Evolutionary conservation across 2,888 invertebrate species (phyloP).

Genomic region (Nymphalis polychloros): DNA sequence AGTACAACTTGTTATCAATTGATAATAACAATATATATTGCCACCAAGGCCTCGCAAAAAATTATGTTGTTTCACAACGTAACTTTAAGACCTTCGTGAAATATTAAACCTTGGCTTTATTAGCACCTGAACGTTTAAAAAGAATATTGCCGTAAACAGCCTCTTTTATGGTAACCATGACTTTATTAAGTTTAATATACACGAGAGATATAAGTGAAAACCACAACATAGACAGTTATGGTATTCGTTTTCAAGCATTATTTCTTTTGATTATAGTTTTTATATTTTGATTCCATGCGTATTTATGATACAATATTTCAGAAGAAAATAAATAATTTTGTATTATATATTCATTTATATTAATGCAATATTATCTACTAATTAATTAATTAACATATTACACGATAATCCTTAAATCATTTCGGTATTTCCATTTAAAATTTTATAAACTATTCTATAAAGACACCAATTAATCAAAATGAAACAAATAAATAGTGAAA

Average conservation of each 20-base stretch:
- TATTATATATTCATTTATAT: not conserved
- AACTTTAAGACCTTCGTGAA: constrained; percentile 43
- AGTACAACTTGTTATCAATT: not conserved
- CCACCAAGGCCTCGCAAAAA: constrained; percentile 50
- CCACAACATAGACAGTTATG: constrained; percentile 47
- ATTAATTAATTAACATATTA: not conserved
- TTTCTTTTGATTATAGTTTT: not conserved
- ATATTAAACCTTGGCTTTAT: constrained; percentile 63
- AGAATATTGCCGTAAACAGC: constrained; percentile 62
- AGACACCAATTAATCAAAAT: not conserved
- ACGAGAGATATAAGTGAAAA: no score
- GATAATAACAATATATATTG: constrained; percentile 9
- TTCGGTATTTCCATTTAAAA: not conserved
- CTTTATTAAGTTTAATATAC: constrained; percentile 60
- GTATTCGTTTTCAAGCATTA: not conserved
- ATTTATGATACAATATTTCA: no score
- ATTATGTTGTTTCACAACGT: constrained; percentile 48
- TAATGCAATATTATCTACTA: no score
- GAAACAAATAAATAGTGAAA: constrained; percentile 6
- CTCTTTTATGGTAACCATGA: constrained; percentile 60
- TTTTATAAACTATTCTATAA: not conserved
- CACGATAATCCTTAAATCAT: no score
- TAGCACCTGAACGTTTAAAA: constrained; percentile 55
- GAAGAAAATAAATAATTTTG: not conserved
- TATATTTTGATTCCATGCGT: no score